Conservation (phyloP, 2,797 vertebrate species). For the Simalia tracyae region DNA sequence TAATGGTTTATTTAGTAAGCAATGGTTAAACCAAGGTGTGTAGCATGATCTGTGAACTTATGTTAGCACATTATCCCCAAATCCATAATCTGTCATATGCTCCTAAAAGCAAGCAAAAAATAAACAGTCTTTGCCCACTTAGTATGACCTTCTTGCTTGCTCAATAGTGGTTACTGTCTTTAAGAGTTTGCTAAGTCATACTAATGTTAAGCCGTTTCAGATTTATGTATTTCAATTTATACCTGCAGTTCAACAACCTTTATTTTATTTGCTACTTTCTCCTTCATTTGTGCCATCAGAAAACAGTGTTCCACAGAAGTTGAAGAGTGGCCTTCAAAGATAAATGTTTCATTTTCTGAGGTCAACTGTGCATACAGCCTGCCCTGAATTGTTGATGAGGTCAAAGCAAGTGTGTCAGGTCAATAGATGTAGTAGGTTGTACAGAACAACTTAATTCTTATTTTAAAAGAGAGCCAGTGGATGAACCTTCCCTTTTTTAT, state of each 20-base stretch:
- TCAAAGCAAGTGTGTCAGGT: background rate
- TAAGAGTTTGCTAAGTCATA: background rate
- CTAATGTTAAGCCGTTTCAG: background rate
- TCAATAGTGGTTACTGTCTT: background rate
- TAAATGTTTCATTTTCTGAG: background rate
- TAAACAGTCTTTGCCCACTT: background rate
- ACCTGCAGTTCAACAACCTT: background rate
- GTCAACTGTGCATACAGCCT: background rate
- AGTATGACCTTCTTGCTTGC: background rate
- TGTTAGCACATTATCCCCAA: background rate
- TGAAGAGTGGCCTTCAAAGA: background rate
- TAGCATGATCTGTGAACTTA: background rate
- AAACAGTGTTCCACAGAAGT: background rate
- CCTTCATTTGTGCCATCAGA: background rate
- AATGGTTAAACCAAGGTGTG: background rate
- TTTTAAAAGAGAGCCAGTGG: background rate
- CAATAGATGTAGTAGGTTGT: background rate
- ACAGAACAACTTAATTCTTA: background rate
- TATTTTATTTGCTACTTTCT: background rate
- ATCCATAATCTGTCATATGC: background rate
- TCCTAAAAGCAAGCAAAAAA: conserved; percentile 10
- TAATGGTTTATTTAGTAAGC: background rate
- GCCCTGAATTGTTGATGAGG: background rate
- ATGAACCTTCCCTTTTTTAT: background rate
- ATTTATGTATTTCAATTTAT: background rate